phyloP scores from a whole-genome alignment of 2,797 vertebrate genomes.

The Trichosurus vulpecula region DNA sequence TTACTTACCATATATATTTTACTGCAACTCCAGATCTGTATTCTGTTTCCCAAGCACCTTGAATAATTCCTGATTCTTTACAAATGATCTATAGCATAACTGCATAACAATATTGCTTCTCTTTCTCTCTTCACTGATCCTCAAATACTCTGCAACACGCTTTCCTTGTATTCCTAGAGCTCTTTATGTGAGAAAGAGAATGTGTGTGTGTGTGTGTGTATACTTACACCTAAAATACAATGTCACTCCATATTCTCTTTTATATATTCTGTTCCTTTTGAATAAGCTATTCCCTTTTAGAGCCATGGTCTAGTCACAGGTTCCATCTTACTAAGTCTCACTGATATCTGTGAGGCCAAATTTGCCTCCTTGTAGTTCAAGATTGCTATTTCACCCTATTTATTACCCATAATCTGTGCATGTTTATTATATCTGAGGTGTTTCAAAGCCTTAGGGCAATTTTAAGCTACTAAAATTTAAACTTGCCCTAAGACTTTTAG shows the following conservation, averaged over 20 bases:
- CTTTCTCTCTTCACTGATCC: neutral
- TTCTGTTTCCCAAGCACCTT: neutral
- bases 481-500: neutral
- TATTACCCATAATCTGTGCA: neutral
- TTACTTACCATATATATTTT: neutral
- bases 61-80: neutral
- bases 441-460: neutral
- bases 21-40: neutral
- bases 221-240: neutral
- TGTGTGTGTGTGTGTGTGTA: neutral
- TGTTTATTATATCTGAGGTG: neutral
- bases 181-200: neutral
- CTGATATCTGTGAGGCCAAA: neutral
- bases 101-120: neutral
- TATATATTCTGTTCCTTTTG: neutral
- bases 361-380: neutral
- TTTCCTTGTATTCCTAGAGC: neutral
- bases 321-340: neutral
- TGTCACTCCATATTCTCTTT: neutral
- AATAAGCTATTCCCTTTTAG: neutral
- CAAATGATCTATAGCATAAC: neutral
- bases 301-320: neutral
- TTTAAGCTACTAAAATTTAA: neutral
- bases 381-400: neutral
- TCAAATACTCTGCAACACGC: neutral